These are phyloP conservation scores for Eidolon helvum DNA, from an alignment of 2,113 vertebrate species.

Conservation along the genomic window DNA sequence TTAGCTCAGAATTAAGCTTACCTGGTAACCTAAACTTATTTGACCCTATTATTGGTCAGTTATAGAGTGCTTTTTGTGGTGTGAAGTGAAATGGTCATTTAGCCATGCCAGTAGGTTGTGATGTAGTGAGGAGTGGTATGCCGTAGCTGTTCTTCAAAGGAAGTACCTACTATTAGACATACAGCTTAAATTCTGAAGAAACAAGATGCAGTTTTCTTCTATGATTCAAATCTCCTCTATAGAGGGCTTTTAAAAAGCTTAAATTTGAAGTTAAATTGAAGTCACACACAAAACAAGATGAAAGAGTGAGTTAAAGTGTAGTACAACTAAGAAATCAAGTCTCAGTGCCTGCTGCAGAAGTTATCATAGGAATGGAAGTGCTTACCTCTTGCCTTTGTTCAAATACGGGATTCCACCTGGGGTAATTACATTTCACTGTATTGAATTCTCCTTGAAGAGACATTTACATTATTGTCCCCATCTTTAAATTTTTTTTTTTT, in stretches of 20 bases:
- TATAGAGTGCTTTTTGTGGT: not conserved
- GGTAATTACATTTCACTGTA: not conserved
- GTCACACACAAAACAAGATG: not conserved
- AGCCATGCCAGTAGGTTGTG: not conserved
- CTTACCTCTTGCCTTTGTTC: slow-evolving; percentile 18
- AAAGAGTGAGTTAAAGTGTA: not conserved
- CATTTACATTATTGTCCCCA: not conserved
- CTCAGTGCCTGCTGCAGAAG: not conserved
- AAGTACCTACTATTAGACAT: not conserved
- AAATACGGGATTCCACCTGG: not conserved
- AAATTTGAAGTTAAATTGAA: not conserved
- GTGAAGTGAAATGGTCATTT: not conserved
- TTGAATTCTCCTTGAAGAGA: not conserved
- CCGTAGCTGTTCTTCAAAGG: not conserved
- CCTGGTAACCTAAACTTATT: not conserved
- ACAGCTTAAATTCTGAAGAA: not conserved
- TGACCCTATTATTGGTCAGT: not conserved
- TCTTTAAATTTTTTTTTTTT: not conserved
- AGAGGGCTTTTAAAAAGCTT: not conserved
- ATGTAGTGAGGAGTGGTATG: not conserved
- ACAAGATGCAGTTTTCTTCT: not conserved
- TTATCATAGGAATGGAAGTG: not conserved
- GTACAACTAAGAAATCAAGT: not conserved
- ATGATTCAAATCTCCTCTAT: not conserved
- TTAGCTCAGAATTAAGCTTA: not conserved